Evolutionary conservation across 2,888 invertebrate genomes (phyloP).

Genomic region (Crepidodera aurea): DNA sequence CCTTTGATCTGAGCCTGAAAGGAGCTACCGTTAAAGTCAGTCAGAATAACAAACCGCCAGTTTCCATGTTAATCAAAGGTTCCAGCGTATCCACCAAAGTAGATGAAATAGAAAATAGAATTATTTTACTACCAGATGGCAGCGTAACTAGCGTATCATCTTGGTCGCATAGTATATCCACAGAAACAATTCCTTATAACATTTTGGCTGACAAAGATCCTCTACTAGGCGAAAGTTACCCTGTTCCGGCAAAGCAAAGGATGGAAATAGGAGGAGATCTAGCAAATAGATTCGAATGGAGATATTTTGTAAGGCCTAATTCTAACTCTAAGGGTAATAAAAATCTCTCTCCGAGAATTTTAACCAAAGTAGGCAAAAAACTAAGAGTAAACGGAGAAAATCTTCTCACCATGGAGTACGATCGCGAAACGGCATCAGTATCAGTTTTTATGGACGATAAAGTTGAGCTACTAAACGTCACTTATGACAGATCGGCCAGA

Average conservation of each 20-base stretch:
- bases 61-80: constrained; percentile 87
- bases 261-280: constrained; percentile 90
- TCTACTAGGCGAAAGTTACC: constrained; percentile 84
- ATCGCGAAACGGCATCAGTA: constrained; percentile 84
- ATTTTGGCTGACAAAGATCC: constrained; percentile 89
- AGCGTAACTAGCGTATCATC: constrained; percentile 82
- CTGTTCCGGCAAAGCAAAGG: constrained; percentile 88
- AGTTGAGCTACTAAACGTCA: constrained; percentile 84
- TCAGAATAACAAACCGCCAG: constrained; percentile 82
- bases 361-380: constrained; percentile 86
- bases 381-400: constrained; percentile 91
- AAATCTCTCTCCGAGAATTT: constrained; percentile 67
- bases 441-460: constrained; percentile 89
- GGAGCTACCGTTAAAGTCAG: constrained; percentile 88
- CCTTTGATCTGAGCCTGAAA: constrained; percentile 89
- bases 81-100: constrained; percentile 83
- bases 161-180: constrained; percentile 88
- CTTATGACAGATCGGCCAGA: constrained; percentile 84
- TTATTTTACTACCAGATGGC: constrained; percentile 82
- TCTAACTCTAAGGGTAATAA: constrained; percentile 70
- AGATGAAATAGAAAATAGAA: constrained; percentile 84
- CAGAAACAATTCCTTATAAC: constrained; percentile 91
- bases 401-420: constrained; percentile 89
- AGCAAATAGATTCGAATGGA: constrained; percentile 92
- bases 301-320: constrained; percentile 85